Base-by-base conservation (phyloP, 2,113 vertebrate species). In the Calidris pugnax region DNA sequence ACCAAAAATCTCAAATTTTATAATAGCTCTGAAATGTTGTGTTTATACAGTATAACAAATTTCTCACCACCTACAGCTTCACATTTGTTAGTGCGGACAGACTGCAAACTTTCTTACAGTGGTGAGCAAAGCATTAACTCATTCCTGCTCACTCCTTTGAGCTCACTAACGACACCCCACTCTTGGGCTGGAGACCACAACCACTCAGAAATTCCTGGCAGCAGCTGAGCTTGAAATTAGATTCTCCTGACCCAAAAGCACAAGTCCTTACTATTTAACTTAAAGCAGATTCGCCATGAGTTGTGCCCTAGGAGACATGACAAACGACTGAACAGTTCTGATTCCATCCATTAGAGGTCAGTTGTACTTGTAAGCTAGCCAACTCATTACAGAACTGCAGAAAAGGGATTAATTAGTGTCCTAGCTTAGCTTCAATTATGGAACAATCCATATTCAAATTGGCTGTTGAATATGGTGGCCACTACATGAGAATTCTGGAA, bases 331-430 rank as follows among this genome's bases (percentile, higher is more conserved):
- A 90, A 93, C 73, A 92, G 77, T 93, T 95, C 95, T 95, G 91
- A 94, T 92, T 69, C 81, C 77, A 95, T 87, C 95, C 97, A 37
- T 97, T 93, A 95, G 96, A 97, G 96, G 95, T 97, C 96, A 97
- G 89, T 95, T 92, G 95, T 92, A 95, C 83, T 96, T 97, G 90
- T 95, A 95, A 93, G 39, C 45, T 69, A 89, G 95, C 96, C 97
- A 97, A 97, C 90, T 97, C 90, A 96, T 97, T 95, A 97, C 83
- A 87, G 84, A 75, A 27, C 76, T 15, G 35, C 81, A 85, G 90
- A 73, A 92, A 88, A 82, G 53, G 95, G 92, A 97, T 95, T 95
- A 96, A 96, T 97, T 96, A 96, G 89, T 91, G 87, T 87, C 93
- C 91, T 64, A 89, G 56, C 53, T 93, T 75, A 62, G 69, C 87